phyloP scores from a whole-genome alignment of 1,140 invertebrate species.

The Lasaia peninsularis region DNA sequence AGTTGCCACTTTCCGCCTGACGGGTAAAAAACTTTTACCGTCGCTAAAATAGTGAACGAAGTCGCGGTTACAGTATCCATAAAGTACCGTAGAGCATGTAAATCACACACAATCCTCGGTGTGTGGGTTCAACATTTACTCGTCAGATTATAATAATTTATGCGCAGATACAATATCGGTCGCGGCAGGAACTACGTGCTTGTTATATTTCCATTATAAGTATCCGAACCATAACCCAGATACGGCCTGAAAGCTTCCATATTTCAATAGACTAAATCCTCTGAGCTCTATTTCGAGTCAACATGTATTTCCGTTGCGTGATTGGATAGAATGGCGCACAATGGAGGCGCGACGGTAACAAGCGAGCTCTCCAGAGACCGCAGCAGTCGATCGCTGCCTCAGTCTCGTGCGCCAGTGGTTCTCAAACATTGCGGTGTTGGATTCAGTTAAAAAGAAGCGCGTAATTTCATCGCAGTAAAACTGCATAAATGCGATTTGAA shows the following conservation, averaged over 20 bases:
- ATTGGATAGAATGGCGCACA: conserved; percentile 5
- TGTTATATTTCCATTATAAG: neutral
- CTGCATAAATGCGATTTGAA: no score
- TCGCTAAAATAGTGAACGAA: no score
- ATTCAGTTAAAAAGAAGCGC: no score
- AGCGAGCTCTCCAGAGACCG: neutral
- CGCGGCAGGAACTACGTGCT: neutral
- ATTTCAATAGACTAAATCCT: conserved; percentile 5
- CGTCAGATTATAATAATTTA: no score
- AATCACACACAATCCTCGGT: no score
- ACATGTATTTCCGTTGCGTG: conserved; percentile 6
- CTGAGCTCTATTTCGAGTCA: conserved; percentile 2
- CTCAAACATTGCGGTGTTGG: neutral
- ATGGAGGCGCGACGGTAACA: conserved; percentile 1
- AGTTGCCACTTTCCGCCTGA: no score
- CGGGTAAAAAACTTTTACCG: no score
- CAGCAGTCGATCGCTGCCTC: neutral
- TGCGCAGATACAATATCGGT: no score
- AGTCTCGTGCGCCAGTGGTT: neutral
- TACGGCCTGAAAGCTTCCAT: neutral
- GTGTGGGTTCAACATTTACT: no score
- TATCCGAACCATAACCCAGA: neutral
- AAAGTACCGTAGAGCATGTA: no score
- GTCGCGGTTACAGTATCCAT: no score
- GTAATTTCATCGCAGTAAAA: no score